Conservation (phyloP, 2,888 invertebrate species). For the Bellardia pandia region DNA sequence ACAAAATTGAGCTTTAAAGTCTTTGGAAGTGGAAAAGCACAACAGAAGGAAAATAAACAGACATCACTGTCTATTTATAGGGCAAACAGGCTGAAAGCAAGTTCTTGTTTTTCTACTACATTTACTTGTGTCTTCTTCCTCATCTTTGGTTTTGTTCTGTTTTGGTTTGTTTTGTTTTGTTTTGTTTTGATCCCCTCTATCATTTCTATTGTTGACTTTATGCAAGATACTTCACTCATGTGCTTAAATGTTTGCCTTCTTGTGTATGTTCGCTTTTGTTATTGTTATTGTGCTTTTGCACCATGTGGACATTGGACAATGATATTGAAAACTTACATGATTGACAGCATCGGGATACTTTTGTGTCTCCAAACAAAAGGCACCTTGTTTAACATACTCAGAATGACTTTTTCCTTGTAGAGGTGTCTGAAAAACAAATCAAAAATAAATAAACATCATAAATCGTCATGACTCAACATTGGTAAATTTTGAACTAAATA, state of each 20-base stretch:
- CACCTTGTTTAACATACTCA: slow-evolving; percentile 90
- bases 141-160: not conserved
- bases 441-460: slow-evolving; percentile 1
- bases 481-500: too few species aligned
- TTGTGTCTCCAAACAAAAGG: slow-evolving; percentile 95
- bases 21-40: slow-evolving; percentile 3
- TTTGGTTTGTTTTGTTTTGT: not conserved
- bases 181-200: slow-evolving; percentile 3
- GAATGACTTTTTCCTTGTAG: slow-evolving; percentile 89
- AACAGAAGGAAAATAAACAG: not conserved
- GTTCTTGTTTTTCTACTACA: slow-evolving; percentile 1
- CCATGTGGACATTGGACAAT: slow-evolving; percentile 15
- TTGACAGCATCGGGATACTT: slow-evolving; percentile 96
- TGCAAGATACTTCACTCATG: slow-evolving; percentile 42
- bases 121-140: not conserved
- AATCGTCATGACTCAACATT: not conserved
- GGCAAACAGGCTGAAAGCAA: slow-evolving; percentile 12
- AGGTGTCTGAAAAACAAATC: slow-evolving; percentile 78
- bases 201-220: slow-evolving; percentile 23
- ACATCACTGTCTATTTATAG: slow-evolving; percentile 41
- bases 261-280: not conserved
- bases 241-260: slow-evolving; percentile 51
- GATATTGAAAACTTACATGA: slow-evolving; percentile 86
- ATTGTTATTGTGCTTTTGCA: slow-evolving; percentile 5
- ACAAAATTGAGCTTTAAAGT: slow-evolving; percentile 45